phyloP scores from a whole-genome alignment of 2,113 vertebrate species.

The Malurus melanocephalus region DNA sequence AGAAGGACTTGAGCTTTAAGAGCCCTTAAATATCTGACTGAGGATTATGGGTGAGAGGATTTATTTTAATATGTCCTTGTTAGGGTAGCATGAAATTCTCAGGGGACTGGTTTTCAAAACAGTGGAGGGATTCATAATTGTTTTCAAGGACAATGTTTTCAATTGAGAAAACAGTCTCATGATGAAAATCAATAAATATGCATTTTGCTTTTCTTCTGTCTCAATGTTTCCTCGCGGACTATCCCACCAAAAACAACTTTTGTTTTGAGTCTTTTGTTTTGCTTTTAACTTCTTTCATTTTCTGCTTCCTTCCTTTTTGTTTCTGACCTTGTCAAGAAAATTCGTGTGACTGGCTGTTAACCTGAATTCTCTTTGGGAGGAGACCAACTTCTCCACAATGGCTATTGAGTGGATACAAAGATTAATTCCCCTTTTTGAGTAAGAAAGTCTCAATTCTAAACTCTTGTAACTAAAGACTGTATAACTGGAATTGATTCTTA shows the following conservation, averaged over 20 bases:
- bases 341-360: background rate
- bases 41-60: background rate
- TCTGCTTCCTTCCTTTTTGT: background rate
- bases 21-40: background rate
- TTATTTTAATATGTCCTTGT: background rate
- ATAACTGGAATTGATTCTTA: constrained; percentile 5
- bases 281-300: background rate
- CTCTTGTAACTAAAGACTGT: background rate
- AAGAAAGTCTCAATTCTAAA: background rate
- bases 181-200: background rate
- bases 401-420: background rate
- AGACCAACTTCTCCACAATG: background rate
- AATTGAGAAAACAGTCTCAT: background rate
- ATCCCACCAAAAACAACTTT: background rate
- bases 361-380: background rate
- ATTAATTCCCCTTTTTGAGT: background rate
- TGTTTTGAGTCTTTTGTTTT: background rate
- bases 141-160: background rate
- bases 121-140: background rate
- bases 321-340: constrained; percentile 1
- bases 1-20: background rate
- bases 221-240: background rate
- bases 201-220: background rate
- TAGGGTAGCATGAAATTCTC: background rate
- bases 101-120: background rate